Conservation (phyloP, 2,888 invertebrate species). For the Choreutis nemorana region DNA sequence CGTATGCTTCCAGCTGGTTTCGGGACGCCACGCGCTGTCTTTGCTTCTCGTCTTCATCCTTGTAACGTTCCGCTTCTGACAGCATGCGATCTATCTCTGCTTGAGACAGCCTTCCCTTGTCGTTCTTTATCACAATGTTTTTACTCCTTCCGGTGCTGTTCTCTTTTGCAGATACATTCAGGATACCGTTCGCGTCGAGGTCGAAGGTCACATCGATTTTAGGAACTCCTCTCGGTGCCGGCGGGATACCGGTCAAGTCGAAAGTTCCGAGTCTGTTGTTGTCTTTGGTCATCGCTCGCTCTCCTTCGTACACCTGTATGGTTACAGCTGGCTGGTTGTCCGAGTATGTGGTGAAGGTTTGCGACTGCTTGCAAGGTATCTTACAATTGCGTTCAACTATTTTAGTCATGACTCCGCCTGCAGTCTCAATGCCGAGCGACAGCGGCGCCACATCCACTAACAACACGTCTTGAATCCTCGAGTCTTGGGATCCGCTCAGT, state of each 20-base stretch:
- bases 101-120: constrained; percentile 81
- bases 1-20: constrained; percentile 76
- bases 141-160: constrained; percentile 72
- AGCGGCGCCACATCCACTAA: constrained; percentile 69
- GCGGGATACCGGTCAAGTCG: constrained; percentile 73
- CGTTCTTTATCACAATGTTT: constrained; percentile 84
- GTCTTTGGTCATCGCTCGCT: constrained; percentile 82
- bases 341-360: constrained; percentile 80
- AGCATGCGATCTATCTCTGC: constrained; percentile 85
- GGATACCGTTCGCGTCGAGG: constrained; percentile 79
- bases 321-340: constrained; percentile 83
- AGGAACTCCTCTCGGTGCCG: constrained; percentile 73
- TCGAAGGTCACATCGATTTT: constrained; percentile 78
- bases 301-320: constrained; percentile 78
- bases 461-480: constrained; percentile 74
- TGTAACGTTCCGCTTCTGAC: constrained; percentile 75
- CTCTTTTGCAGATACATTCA: constrained; percentile 85
- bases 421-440: constrained; percentile 80
- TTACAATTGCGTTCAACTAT: constrained; percentile 75
- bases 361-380: constrained; percentile 75
- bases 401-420: constrained; percentile 81
- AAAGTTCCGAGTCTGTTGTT: constrained; percentile 74
- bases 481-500: constrained; percentile 76
- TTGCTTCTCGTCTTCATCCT: constrained; percentile 76
- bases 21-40: constrained; percentile 72